Evolutionary conservation across 2,888 invertebrate species (phyloP).

Genomic region (Camptogramma bilineatum): DNA sequence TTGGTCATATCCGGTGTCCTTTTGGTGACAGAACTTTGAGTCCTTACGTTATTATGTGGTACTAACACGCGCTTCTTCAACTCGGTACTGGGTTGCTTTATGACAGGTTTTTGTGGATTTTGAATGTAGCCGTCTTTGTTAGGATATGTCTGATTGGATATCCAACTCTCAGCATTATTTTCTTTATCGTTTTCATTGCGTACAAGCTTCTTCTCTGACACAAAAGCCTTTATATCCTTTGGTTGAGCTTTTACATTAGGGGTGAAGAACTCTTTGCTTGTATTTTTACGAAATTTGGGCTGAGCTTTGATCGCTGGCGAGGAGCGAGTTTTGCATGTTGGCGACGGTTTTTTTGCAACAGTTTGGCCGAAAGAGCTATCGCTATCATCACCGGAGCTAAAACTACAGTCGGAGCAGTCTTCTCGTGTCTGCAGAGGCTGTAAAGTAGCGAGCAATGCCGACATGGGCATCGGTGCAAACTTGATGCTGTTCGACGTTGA

Average conservation of each 20-base stretch:
- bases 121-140: constrained; percentile 56
- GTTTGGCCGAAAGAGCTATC: constrained; percentile 67
- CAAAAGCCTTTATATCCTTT: constrained; percentile 58
- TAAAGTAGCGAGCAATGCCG: constrained; percentile 74
- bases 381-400: constrained; percentile 67
- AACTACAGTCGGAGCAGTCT: constrained; percentile 66
- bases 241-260: constrained; percentile 58
- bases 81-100: constrained; percentile 51
- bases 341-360: constrained; percentile 57
- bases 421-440: constrained; percentile 63
- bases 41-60: constrained; percentile 54
- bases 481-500: constrained; percentile 74
- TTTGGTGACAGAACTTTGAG: constrained; percentile 52
- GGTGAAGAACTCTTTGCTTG: constrained; percentile 57
- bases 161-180: constrained; percentile 55
- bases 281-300: constrained; percentile 20
- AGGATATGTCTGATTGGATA: constrained; percentile 57
- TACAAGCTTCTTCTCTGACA: constrained; percentile 64
- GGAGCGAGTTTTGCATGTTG: background rate
- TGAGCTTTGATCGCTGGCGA: constrained; percentile 43
- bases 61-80: constrained; percentile 58
- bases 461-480: constrained; percentile 79
- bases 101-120: constrained; percentile 50
- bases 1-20: constrained; percentile 64
- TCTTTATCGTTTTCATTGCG: constrained; percentile 64